Conservation (phyloP, 2,888 invertebrate species). For the Tetranychus piercei region DNA sequence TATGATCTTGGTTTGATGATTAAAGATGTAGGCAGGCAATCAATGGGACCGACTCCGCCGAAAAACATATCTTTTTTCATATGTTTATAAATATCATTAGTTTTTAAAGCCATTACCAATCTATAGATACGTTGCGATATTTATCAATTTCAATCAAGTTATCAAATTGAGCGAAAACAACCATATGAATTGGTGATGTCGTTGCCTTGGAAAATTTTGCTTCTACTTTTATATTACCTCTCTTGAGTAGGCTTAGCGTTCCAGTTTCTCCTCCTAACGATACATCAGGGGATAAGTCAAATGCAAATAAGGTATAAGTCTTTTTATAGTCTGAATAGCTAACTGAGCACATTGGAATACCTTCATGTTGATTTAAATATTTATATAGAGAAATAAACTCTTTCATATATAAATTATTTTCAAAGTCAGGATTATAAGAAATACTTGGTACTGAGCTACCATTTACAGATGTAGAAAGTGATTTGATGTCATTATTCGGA, state of each 20-base stretch:
- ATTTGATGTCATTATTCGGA: not conserved
- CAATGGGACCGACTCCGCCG: not conserved
- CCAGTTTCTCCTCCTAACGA: not conserved
- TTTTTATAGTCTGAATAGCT: not conserved
- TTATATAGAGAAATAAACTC: not conserved
- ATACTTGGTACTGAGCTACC: not conserved
- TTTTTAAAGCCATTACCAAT: not conserved
- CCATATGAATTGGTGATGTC: not conserved
- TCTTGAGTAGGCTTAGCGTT: not conserved
- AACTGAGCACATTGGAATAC: not conserved
- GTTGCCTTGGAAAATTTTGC: not conserved
- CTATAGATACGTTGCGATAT: not conserved
- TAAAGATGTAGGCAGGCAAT: not conserved
- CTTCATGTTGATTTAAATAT: constrained; percentile 8
- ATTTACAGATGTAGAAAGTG: constrained; percentile 2
- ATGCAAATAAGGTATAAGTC: not conserved
- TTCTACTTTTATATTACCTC: not conserved
- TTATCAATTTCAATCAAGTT: not conserved
- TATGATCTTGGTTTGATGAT: not conserved
- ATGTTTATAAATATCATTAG: not conserved
- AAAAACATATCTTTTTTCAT: not conserved
- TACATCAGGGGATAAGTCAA: not conserved
- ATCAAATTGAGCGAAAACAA: not conserved
- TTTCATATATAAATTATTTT: not conserved
- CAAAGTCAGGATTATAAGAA: constrained; percentile 12